Conservation (phyloP, 2,113 vertebrate species). For the Leuciscus idus region DNA sequence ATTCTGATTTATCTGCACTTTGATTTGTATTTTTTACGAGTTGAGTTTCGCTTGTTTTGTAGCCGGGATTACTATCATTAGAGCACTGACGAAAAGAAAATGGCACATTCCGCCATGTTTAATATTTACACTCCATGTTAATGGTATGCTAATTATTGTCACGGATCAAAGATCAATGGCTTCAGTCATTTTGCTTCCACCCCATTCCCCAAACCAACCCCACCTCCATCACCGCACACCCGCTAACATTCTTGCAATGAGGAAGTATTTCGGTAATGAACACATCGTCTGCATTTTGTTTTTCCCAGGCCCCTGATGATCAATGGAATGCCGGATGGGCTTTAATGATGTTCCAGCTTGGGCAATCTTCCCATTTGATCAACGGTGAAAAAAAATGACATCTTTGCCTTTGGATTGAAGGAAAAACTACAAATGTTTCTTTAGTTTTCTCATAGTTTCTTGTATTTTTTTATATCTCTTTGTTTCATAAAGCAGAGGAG, state of each 20-base stretch:
- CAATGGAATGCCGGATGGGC: slow-evolving; percentile 49
- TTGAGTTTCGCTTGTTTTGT: slow-evolving; percentile 27
- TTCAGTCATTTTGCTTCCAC: slow-evolving; percentile 28
- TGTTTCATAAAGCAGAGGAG: neutral
- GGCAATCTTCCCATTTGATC: slow-evolving; percentile 53
- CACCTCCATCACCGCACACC: neutral
- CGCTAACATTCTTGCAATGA: neutral
- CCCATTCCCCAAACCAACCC: neutral
- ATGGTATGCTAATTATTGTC: slow-evolving; percentile 60
- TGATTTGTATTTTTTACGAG: slow-evolving; percentile 44
- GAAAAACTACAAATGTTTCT: slow-evolving; percentile 15
- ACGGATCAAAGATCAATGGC: slow-evolving; percentile 59
- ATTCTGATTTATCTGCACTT: slow-evolving; percentile 55
- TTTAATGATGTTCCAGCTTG: slow-evolving; percentile 55
- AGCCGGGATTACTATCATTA: slow-evolving; percentile 53
- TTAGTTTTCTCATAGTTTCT: neutral
- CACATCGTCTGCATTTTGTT: slow-evolving; percentile 32
- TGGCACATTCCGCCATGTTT: slow-evolving; percentile 23
- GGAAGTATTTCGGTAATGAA: slow-evolving; percentile 53
- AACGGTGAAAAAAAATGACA: neutral
- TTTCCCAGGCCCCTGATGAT: slow-evolving; percentile 46
- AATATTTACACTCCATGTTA: slow-evolving; percentile 53
- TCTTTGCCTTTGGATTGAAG: neutral
- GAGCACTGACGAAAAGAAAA: slow-evolving; percentile 45
- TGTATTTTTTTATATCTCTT: neutral